phyloP scores from a whole-genome alignment of 2,888 invertebrate genomes.

The Rutpela maculata region DNA sequence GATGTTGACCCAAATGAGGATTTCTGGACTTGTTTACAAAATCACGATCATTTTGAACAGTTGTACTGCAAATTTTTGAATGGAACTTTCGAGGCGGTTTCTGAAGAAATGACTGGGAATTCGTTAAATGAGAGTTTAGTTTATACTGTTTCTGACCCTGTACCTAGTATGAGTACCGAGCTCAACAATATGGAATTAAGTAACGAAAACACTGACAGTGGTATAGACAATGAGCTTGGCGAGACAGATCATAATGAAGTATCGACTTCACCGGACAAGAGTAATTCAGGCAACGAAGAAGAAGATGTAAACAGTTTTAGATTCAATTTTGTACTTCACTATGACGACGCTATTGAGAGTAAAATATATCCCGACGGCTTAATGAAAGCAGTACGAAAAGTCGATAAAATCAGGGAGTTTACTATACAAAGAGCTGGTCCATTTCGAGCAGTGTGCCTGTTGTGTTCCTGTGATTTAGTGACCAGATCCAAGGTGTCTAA shows the following conservation, averaged over 20 bases:
- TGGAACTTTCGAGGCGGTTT: constrained; percentile 35
- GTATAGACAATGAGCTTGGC: constrained; percentile 40
- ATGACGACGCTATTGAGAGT: constrained; percentile 55
- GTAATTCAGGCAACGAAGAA: constrained; percentile 25
- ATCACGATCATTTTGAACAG: constrained; percentile 62
- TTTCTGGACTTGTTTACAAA: constrained; percentile 59
- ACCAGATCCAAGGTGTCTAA: constrained; percentile 50
- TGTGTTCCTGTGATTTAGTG: constrained; percentile 62
- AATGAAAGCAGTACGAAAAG: constrained; percentile 54
- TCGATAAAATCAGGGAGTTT: constrained; percentile 57
- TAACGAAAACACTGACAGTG: constrained; percentile 50
- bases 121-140: background rate
- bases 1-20: constrained; percentile 51
- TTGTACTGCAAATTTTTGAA: constrained; percentile 49
- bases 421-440: constrained; percentile 58
- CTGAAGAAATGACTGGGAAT: constrained; percentile 17
- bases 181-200: constrained; percentile 13
- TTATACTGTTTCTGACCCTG: constrained; percentile 13
- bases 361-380: constrained; percentile 61
- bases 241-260: constrained; percentile 20
- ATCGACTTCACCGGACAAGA: background rate
- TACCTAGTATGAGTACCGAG: background rate
- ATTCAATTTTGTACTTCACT: constrained; percentile 58
- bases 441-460: constrained; percentile 59
- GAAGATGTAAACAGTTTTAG: constrained; percentile 59